These are phyloP conservation scores for Hoplostethus atlanticus DNA, from an alignment of 2,797 vertebrate species.

Conservation along the genomic window DNA sequence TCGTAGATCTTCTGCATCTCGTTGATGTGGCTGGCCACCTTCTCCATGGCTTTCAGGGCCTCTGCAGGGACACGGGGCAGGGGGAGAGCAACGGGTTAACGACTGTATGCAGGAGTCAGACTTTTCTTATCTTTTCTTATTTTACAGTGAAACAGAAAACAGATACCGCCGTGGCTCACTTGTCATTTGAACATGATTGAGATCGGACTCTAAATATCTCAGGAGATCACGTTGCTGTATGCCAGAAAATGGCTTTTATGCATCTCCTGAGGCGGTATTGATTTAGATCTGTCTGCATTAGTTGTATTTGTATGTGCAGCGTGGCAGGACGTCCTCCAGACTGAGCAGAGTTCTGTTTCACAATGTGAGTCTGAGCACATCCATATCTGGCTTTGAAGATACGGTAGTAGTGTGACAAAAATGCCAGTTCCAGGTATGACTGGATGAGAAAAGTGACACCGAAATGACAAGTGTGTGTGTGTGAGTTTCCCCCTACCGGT, in stretches of 20 bases:
- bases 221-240: too few species aligned
- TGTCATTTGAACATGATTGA: too few species aligned
- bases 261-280: too few species aligned
- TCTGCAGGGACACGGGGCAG: conserved; percentile 78
- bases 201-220: too few species aligned
- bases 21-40: conserved; percentile 98
- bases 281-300: not conserved
- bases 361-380: not conserved
- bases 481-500: conserved; percentile 84
- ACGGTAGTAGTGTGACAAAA: not conserved
- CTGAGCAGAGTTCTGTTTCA: not conserved
- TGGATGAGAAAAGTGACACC: conserved; percentile 5
- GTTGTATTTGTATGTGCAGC: not conserved
- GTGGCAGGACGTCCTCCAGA: not conserved
- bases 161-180: too few species aligned
- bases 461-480: conserved; percentile 25
- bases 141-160: not conserved
- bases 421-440: not conserved
- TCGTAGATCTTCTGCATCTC: conserved; percentile 99
- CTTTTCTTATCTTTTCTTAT: not conserved
- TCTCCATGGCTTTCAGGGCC: conserved; percentile 98
- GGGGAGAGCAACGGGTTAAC: conserved; percentile 9
- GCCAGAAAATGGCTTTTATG: too few species aligned
- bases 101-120: too few species aligned
- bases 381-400: not conserved